Evolutionary conservation across 92 coral and sea anemone genomes (phyloP), one percentile per base, ranked within the genome.

Genomic region (Paragorgia papillata): DNA sequence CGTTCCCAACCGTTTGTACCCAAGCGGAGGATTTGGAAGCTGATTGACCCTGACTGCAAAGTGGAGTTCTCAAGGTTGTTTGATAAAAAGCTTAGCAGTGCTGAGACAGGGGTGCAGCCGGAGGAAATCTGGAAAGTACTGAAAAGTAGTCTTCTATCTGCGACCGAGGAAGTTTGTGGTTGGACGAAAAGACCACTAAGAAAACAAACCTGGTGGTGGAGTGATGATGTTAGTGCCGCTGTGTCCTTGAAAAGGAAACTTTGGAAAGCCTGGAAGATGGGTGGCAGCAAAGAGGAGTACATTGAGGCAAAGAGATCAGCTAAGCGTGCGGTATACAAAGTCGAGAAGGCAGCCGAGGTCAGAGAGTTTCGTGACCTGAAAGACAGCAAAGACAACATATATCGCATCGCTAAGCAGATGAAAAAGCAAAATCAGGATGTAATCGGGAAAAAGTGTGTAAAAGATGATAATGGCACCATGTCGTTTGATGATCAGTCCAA

Each of bases 131-230:
- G 79, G 79, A 29, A 28, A 30, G 9, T 19, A 22, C 30, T 67
- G 22, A 79, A 68, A 48, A 33, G 33, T 18, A 48, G 32, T 41
- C 57, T 80, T 9, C 28, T 57, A 22, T 22, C 32, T 17, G 37
- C 68, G 15, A 26, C 80, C 17, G 85, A 71, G 15, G 34, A 69
- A 27, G 41, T 69, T 18, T 80, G 70, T 39, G 80, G 80, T 19
- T 55, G 19, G 27, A 53, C 80, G 35, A 80, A 80, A 29, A 46
- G 59, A 17, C 26, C 21, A 1, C 50, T 62, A 71, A 62, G 82
- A 21, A 74, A 73, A 46, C 55, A 74, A 60, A 60, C 85, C 57
- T 81, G 85, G 85, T 81, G 82, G 85, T 81, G 65, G 85, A 79
- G 73, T 50, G 74, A 60, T 3, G 41, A 67, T 1, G 85, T 81